phyloP scores from a whole-genome alignment of 2,888 invertebrate genomes.

The Masnerella sp. region DNA sequence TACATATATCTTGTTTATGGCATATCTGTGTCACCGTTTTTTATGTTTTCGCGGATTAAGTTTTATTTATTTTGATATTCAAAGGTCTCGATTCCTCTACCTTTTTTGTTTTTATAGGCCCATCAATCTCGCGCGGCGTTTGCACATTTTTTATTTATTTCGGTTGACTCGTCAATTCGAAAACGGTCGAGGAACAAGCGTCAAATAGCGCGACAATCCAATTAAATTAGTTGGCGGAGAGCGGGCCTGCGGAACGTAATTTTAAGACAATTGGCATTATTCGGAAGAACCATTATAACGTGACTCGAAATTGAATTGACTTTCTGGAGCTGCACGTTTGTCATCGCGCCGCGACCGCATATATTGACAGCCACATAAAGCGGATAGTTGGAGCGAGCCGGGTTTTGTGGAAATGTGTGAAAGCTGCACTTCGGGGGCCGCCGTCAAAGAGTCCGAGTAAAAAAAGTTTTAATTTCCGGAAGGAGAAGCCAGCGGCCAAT shows the following conservation, averaged over 20 bases:
- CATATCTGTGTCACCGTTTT: too few relatives aligned
- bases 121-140: too few relatives aligned
- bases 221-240: slow-evolving; percentile 9
- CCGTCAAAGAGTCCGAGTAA: slow-evolving; percentile 61
- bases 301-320: slow-evolving; percentile 43
- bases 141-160: too few relatives aligned
- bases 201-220: not conserved
- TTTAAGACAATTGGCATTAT: slow-evolving; percentile 43
- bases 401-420: slow-evolving; percentile 52
- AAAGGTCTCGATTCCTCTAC: too few relatives aligned
- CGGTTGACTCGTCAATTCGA: not conserved
- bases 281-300: slow-evolving; percentile 32
- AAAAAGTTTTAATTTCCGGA: slow-evolving; percentile 76
- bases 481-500: slow-evolving; percentile 70
- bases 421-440: slow-evolving; percentile 51
- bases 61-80: too few relatives aligned
- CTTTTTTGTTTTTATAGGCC: too few relatives aligned
- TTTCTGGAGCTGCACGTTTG: slow-evolving; percentile 42
- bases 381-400: slow-evolving; percentile 45
- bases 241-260: slow-evolving; percentile 16
- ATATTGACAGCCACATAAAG: slow-evolving; percentile 54
- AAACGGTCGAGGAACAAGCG: not conserved
- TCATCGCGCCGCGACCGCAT: slow-evolving; percentile 37
- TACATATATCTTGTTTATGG: too few relatives aligned
- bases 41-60: too few relatives aligned